Base-by-base conservation (phyloP, 2,113 vertebrate genomes). In the Mobula birostris region DNA sequence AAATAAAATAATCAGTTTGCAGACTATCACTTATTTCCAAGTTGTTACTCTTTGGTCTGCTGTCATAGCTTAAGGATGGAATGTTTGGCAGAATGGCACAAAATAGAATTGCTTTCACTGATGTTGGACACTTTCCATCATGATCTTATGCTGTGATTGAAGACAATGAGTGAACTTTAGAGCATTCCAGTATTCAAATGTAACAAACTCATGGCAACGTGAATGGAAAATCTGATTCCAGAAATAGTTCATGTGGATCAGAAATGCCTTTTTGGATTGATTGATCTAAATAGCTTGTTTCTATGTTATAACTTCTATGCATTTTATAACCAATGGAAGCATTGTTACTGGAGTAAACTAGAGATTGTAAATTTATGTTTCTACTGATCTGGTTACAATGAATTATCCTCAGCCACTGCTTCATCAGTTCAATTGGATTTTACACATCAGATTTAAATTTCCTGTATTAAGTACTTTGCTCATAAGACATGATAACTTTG, bases 141-240 rank as follows among this genome's bases (percentile, higher is more conserved):
- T 74, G 72, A 74, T 74, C 72, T 74, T 24, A 21, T 74, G 72
- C 72, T 74, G 17, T 24, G 72, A 74, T 74, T 5, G 19, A 72
- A 17, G 17, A 74, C 72, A 5, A 24, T 74, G 19, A 74, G 17
- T 21, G 21, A 74, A 19, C 72, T 74, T 74, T 74, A 19, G 72
- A 74, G 21, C 72, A 74, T 74, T 74, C 5, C 21, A 24, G 72
- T 74, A 74, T 19, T 74, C 72, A 74, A 74, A 21, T 74, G 5
- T 74, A 21, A 19, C 5, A 17, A 19, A 6, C 2, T 74, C 96
- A 96, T 96, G 29, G 77, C 9, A 32, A 78, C 94, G 90, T 94
- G 94, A 94, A 95, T 96, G 95, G 96, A 95, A 96, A 95, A 96
- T 96, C 8, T 32, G 77, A 78, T 78, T n/a, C 29, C 8, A 32